Percentiles rank a stretch among this genome's conserved stretches.
Evolutionary conservation across 2,888 invertebrate genomes (phyloP).

Genomic region (Bellardia bayeri): DNA sequence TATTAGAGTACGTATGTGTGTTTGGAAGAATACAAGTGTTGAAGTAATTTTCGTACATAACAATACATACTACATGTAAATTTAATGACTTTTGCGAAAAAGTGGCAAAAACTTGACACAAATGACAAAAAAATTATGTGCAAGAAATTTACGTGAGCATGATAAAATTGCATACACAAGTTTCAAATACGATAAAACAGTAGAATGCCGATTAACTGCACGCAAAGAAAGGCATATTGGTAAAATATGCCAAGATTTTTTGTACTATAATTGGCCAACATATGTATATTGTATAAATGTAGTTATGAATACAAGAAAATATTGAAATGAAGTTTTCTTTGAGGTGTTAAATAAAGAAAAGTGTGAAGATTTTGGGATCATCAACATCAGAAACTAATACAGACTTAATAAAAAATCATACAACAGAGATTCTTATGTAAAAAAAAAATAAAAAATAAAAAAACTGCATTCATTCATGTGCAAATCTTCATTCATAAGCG

Average conservation of each 20-base stretch:
- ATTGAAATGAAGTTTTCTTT: too few species aligned
- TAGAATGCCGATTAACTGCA: neutral
- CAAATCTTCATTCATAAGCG: conserved; percentile 44
- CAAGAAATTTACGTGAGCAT: conserved; percentile 49
- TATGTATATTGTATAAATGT: too few species aligned
- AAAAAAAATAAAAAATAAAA: conserved; percentile 39
- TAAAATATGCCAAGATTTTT: too few species aligned
- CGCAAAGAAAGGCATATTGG: too few species aligned
- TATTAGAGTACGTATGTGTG: conserved; percentile 4
- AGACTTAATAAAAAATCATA: neutral
- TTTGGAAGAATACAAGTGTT: conserved; percentile 63
- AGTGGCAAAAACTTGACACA: conserved; percentile 74
- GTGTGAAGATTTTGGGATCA: too few species aligned
- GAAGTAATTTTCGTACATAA: conserved; percentile 74
- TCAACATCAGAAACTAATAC: too few species aligned
- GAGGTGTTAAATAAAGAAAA: too few species aligned
- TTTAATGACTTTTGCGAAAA: conserved; percentile 75
- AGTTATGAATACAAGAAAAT: too few species aligned
- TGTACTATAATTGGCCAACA: too few species aligned
- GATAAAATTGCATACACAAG: conserved; percentile 24
- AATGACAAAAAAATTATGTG: conserved; percentile 68
- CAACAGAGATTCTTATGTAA: conserved; percentile 22
- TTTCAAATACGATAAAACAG: conserved; percentile 12
- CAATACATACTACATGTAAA: conserved; percentile 73
- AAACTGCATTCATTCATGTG: conserved; percentile 53